Evolutionary conservation across 2,113 vertebrate genomes (phyloP).

Genomic region (Thamnophis sirtalis): DNA sequence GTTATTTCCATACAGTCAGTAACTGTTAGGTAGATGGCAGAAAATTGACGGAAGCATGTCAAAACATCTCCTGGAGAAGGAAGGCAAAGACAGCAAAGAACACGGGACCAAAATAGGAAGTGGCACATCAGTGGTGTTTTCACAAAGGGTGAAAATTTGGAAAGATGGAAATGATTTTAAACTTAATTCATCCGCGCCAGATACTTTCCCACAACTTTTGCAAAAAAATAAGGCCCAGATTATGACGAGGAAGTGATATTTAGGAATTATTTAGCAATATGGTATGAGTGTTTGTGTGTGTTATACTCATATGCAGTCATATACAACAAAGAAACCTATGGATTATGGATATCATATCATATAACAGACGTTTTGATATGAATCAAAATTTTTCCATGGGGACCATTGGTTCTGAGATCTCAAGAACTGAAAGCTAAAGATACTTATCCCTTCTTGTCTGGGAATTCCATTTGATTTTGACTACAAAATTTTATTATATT

Average conservation of each 20-base stretch:
- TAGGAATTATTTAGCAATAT: slow-evolving; percentile 37
- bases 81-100: slow-evolving; percentile 25
- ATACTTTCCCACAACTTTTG: neutral
- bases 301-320: slow-evolving; percentile 32
- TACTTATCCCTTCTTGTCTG: slow-evolving; percentile 20
- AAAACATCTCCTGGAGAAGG: slow-evolving; percentile 25
- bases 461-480: slow-evolving; percentile 19
- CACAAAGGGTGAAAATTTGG: slow-evolving; percentile 6
- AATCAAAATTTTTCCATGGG: slow-evolving; percentile 13
- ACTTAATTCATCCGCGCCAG: slow-evolving; percentile 37
- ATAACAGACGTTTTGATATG: slow-evolving; percentile 15
- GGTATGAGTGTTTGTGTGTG: neutral
- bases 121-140: slow-evolving; percentile 13
- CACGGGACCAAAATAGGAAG: slow-evolving; percentile 31
- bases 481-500: slow-evolving; percentile 15
- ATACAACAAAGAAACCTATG: slow-evolving; percentile 23
- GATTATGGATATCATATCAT: slow-evolving; percentile 31
- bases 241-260: slow-evolving; percentile 24
- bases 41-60: slow-evolving; percentile 24
- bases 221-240: slow-evolving; percentile 21
- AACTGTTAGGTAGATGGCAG: slow-evolving; percentile 38
- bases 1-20: neutral
- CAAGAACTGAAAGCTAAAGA: slow-evolving; percentile 7
- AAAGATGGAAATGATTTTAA: slow-evolving; percentile 21
- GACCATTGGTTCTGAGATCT: slow-evolving; percentile 4